Percentiles rank a stretch among this genome's conserved stretches.
phyloP scores from a whole-genome alignment of 1,140 invertebrate species.

The Chymomyza costata region DNA sequence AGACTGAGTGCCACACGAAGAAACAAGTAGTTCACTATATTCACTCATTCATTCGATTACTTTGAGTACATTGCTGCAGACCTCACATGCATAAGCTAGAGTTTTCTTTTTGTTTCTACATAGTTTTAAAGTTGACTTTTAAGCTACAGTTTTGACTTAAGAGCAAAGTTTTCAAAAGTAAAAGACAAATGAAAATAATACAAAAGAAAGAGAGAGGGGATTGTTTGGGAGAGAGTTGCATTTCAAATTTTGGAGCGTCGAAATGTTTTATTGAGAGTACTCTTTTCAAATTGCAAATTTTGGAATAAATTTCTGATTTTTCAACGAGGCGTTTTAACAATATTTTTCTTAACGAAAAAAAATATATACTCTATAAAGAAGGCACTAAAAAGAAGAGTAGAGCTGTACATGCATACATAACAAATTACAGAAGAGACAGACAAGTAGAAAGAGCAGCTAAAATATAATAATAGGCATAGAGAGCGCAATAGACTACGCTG shows the following conservation, averaged over 20 bases:
- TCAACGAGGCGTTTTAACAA: conserved; percentile 13
- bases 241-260: conserved; percentile 14
- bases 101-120: conserved; percentile 28
- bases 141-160: conserved; percentile 28
- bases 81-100: not conserved
- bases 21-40: too few relatives aligned
- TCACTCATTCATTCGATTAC: too few relatives aligned
- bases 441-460: conserved; percentile 15
- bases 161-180: too few relatives aligned
- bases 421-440: conserved; percentile 47
- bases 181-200: conserved; percentile 34
- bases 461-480: conserved; percentile 29
- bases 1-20: too few relatives aligned
- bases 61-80: too few relatives aligned
- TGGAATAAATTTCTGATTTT: conserved; percentile 23
- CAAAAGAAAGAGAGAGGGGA: conserved; percentile 1
- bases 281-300: conserved; percentile 61
- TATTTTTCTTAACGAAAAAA: conserved; percentile 28
- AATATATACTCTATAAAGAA: conserved; percentile 17
- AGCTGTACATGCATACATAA: conserved; percentile 51
- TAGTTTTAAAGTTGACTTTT: conserved; percentile 18
- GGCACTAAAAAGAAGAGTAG: conserved; percentile 21
- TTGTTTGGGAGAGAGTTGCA: conserved; percentile 10
- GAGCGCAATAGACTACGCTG: conserved; percentile 20
- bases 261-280: conserved; percentile 49